phyloP scores from a whole-genome alignment of 2,797 vertebrate species.

The Fistularia tabacaria region DNA sequence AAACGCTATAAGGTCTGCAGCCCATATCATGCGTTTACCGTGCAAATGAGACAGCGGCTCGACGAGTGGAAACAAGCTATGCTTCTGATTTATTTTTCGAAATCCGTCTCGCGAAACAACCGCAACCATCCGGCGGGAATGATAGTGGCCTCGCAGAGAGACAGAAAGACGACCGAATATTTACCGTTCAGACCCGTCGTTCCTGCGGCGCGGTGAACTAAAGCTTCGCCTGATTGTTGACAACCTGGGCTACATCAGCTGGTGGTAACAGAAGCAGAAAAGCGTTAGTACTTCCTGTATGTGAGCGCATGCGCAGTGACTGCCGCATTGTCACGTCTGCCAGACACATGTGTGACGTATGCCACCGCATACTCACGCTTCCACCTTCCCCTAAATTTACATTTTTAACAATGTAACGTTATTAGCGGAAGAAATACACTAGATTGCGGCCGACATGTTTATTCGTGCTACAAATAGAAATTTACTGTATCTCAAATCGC shows the following conservation, averaged over 20 bases:
- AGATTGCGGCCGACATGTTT: no score
- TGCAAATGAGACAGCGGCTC: constrained; percentile 43
- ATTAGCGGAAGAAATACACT: no score
- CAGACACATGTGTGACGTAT: no score
- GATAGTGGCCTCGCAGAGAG: not conserved
- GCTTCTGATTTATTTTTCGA: constrained; percentile 22
- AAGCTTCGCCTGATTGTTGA: constrained; percentile 61
- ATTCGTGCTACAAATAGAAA: not conserved
- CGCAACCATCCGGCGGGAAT: no score
- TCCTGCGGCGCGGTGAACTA: constrained; percentile 23
- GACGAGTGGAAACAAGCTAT: constrained; percentile 16
- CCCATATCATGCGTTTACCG: constrained; percentile 15
- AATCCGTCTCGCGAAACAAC: not conserved
- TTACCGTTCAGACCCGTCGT: constrained; percentile 51
- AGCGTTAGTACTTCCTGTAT: constrained; percentile 69
- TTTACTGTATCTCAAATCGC: not conserved
- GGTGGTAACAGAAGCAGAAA: constrained; percentile 45
- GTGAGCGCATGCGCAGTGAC: constrained; percentile 62
- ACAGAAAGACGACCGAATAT: not conserved
- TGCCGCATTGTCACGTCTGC: constrained; percentile 49
- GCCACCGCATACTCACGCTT: no score
- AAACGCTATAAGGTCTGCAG: constrained; percentile 14
- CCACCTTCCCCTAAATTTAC: no score
- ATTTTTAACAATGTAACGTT: no score
- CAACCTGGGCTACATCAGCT: constrained; percentile 69